Conservation (phyloP, 1,140 invertebrate genomes). For the Scaptomyza graminum region DNA sequence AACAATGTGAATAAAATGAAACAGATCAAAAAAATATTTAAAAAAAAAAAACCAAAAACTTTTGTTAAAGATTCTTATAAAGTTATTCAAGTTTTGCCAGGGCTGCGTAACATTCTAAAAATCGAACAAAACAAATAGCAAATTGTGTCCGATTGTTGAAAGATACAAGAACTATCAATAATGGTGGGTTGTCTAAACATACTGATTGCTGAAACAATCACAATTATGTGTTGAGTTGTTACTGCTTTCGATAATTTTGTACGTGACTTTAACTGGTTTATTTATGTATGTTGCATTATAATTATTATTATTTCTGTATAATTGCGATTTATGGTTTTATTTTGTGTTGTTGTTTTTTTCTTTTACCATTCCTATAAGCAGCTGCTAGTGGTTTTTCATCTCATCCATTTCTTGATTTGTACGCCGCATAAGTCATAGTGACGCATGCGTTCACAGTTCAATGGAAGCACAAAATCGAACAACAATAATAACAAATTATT, state of each 20-base stretch:
- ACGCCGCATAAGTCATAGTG: conserved; percentile 24
- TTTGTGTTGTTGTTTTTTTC: background rate
- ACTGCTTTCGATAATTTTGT: background rate
- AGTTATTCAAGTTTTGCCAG: conserved; percentile 51
- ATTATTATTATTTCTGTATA: conserved; percentile 4
- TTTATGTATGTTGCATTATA: conserved; percentile 1
- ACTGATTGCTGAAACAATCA: background rate
- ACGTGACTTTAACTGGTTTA: background rate
- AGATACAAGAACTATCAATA: too few species aligned
- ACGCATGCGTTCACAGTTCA: conserved; percentile 65
- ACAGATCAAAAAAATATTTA: background rate
- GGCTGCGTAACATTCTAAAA: conserved; percentile 13
- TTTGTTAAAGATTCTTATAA: conserved; percentile 16
- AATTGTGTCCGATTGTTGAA: background rate
- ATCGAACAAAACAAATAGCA: background rate
- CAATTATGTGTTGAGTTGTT: background rate
- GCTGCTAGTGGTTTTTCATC: conserved; percentile 3
- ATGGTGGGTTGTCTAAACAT: background rate
- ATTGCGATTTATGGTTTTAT: background rate
- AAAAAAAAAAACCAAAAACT: too few species aligned
- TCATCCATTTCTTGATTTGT: conserved; percentile 7
- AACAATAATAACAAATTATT: conserved; percentile 58
- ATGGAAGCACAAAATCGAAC: conserved; percentile 54
- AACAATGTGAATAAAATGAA: conserved; percentile 50
- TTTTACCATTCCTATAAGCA: conserved; percentile 1